Conservation (phyloP, 2,797 vertebrate genomes). For the Macroramphosus scolopax region DNA sequence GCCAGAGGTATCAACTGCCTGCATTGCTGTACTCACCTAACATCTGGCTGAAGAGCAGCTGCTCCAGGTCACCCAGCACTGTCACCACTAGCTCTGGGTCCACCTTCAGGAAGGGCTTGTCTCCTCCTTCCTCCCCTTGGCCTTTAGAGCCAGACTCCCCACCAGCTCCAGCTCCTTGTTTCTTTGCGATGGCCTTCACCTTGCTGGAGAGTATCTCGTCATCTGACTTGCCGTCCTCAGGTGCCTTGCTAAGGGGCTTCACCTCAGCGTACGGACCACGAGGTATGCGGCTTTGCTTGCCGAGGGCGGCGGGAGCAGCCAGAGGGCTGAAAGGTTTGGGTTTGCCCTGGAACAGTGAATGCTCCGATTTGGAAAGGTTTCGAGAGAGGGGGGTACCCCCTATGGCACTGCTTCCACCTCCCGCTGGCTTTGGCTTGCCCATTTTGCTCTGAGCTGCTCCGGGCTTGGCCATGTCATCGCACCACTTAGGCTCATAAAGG, state of each 20-base stretch:
- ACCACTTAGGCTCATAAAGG: constrained; percentile 94
- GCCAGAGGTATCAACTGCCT: constrained; percentile 6
- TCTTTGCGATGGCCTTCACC: constrained; percentile 80
- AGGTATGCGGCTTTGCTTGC: constrained; percentile 92
- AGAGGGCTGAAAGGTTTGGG: constrained; percentile 84
- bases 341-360: constrained; percentile 91
- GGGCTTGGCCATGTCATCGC: constrained; percentile 90
- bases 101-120: constrained; percentile 94
- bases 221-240: constrained; percentile 88
- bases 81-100: constrained; percentile 98
- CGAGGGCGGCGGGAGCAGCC: constrained; percentile 79
- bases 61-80: constrained; percentile 96
- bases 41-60: constrained; percentile 99
- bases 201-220: constrained; percentile 93
- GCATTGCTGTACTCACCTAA: constrained; percentile 85
- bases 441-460: constrained; percentile 75
- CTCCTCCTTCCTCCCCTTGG: constrained; percentile 82
- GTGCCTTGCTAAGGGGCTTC: constrained; percentile 92
- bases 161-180: constrained; percentile 62
- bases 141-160: constrained; percentile 79
- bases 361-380: constrained; percentile 93
- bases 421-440: constrained; percentile 74
- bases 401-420: constrained; percentile 63
- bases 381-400: constrained; percentile 82
- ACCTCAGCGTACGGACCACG: constrained; percentile 95